Base-by-base conservation (phyloP, 1,140 invertebrate species). In the Drosophila auraria region DNA sequence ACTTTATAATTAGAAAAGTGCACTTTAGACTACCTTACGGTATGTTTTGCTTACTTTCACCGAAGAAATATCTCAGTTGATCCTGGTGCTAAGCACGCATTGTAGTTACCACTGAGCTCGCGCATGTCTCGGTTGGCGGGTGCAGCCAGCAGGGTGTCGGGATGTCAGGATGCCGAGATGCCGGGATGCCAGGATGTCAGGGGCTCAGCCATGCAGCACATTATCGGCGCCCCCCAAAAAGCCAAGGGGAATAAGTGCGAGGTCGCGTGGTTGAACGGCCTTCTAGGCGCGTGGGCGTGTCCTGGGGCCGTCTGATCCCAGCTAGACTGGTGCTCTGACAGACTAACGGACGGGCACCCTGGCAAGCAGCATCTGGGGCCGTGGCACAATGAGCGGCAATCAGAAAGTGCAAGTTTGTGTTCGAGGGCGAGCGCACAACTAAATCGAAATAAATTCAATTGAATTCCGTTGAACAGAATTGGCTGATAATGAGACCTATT, bases 181-280 rank as follows among this genome's bases (percentile, higher is more conserved):
- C 25, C 54, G 71, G 27, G 14, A 15, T 38, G 65, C 38, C 61
- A 64, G 80, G 62, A 51, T 69, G 36, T 57, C 65, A 71, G 53
- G 15, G 60, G 70, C 59, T 51, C 60, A 45, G 51, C 62, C 83
- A 65, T 78, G 78, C 82, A 81, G 59, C 69, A 40, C 64, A 82
- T 82, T 60, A 78, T 59, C 69, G 65, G 40, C 7, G 61, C 27
- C 51, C 27, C 51, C 11, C 20, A 4, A 17, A 42, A 36, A 30
- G 6, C 36, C 36, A 7, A 25, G 20, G 53, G 53, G 33, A 56
- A 38, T 25, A 40, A 25, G 23, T 27, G 30, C 23, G 17, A 23
- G 20, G 27, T 14, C 11, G 38, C 40, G 9, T 20, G 38, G 54
- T 61, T 80, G 54, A 61, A 72, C 20, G 69, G 9, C 33, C 59